Evolutionary conservation across 2,888 invertebrate species (phyloP).

Genomic region (Hoplodrina ambigua): DNA sequence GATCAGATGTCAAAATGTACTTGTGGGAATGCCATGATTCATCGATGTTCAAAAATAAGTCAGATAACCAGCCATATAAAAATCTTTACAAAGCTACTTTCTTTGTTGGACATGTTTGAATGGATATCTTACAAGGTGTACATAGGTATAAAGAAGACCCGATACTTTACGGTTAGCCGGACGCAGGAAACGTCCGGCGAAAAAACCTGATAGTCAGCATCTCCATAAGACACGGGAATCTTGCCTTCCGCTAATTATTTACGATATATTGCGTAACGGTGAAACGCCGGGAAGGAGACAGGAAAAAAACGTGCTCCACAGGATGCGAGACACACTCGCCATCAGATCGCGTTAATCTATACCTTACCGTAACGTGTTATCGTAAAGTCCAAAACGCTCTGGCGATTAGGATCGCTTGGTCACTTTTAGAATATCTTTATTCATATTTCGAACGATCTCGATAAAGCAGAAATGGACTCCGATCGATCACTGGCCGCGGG

Average conservation of each 20-base stretch:
- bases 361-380: constrained; percentile 71
- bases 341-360: constrained; percentile 69
- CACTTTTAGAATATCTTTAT: constrained; percentile 89
- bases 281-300: constrained; percentile 89
- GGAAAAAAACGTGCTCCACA: constrained; percentile 88
- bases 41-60: constrained; percentile 41
- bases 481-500: constrained; percentile 72
- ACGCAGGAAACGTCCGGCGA: constrained; percentile 83
- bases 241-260: constrained; percentile 90
- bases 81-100: constrained; percentile 60
- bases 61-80: constrained; percentile 33
- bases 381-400: constrained; percentile 75
- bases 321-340: constrained; percentile 82
- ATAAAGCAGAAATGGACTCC: constrained; percentile 83
- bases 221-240: constrained; percentile 90
- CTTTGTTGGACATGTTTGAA: constrained; percentile 54
- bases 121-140: constrained; percentile 63
- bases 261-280: constrained; percentile 91
- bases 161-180: constrained; percentile 77
- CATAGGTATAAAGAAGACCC: constrained; percentile 70
- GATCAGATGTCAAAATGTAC: constrained; percentile 32
- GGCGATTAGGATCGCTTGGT: constrained; percentile 72
- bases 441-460: constrained; percentile 88
- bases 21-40: constrained; percentile 23
- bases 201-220: constrained; percentile 86